Base-by-base conservation (phyloP, 2,888 invertebrate species). In the Himalopsyche anomala region DNA sequence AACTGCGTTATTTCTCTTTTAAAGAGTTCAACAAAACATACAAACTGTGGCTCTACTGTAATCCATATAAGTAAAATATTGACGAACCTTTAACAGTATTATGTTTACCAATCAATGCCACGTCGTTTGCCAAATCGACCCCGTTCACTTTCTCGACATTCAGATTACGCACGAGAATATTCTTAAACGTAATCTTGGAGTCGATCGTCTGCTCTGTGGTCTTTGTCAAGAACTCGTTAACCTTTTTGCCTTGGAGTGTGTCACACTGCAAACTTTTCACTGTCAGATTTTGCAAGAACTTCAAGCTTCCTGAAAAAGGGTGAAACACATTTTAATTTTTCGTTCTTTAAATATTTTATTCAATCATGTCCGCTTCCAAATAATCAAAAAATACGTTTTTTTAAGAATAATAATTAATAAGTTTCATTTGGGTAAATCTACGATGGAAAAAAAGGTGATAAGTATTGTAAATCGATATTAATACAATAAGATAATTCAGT, bases 181-280 rank as follows among this genome's bases (percentile, higher is more conserved):
- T 89, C 62, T 51, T 82, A 55, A 88, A 55, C 17, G 69, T 80
- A 11, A 89, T 15, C 12, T 80, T 54, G 12, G 88, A 88, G 5
- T 69, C 54, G 19, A 88, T 74, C 8, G 40, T 85, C 69, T 89
- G 89, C 28, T 81, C 79, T 8, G 89, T 89, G 11, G 86, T 86
- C 69, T 88, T 89, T 9, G 89, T 89, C 28, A 89, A 17, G 28
- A 88, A 87, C 15, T 82, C 81, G 5, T 87, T 84, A 0, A 88
- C 88, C 54, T 79, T 38, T 56, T 51, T 84, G 2, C 86, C 84
- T n/a, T 87, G 81, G 6, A 89, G 51, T 1, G 81, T 56, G 28
- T 89, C 84, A 1, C 84, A 81, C 38, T 85, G 56, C 55, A 89
- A 45, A 79, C 54, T 84, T 9, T 80, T 54, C 8, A 88, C 83